These are phyloP conservation scores for Diachrysia chrysitis DNA, from an alignment of 2,888 invertebrate species.

Conservation along the genomic window DNA sequence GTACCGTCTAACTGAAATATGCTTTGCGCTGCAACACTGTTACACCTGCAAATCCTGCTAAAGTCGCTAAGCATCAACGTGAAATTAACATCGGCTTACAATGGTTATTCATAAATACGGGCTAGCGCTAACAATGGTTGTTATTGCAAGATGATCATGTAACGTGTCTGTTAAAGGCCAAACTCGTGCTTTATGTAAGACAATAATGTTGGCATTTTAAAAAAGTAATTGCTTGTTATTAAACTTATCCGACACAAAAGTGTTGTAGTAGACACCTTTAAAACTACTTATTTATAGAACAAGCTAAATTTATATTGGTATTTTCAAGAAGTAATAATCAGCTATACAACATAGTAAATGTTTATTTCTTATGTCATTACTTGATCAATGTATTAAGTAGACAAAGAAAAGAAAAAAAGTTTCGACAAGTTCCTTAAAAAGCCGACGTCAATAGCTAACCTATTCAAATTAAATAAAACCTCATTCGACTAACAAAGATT, in stretches of 20 bases:
- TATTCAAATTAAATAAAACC: constrained; percentile 74
- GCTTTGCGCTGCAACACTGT: constrained; percentile 63
- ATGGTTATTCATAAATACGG: constrained; percentile 30
- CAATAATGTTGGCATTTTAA: constrained; percentile 38
- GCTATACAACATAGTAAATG: background rate
- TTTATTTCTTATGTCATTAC: background rate
- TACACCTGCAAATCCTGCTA: constrained; percentile 59
- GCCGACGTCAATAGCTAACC: constrained; percentile 59
- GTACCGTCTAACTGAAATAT: constrained; percentile 84
- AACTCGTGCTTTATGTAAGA: constrained; percentile 41
- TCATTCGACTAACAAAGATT: constrained; percentile 74
- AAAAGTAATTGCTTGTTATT: constrained; percentile 1
- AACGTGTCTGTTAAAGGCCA: constrained; percentile 47
- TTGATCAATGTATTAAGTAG: background rate
- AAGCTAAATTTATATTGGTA: too few relatives aligned
- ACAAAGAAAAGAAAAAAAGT: constrained; percentile 39
- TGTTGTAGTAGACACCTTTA: background rate
- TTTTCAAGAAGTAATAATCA: too few relatives aligned
- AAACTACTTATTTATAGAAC: too few relatives aligned
- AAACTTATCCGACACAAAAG: background rate
- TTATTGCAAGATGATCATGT: constrained; percentile 37
- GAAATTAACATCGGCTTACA: constrained; percentile 29
- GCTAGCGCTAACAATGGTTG: constrained; percentile 41
- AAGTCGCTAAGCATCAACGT: constrained; percentile 31
- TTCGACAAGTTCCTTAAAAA: constrained; percentile 37